Conservation (phyloP, 2,888 invertebrate species). For the Chalcis sispes region DNA sequence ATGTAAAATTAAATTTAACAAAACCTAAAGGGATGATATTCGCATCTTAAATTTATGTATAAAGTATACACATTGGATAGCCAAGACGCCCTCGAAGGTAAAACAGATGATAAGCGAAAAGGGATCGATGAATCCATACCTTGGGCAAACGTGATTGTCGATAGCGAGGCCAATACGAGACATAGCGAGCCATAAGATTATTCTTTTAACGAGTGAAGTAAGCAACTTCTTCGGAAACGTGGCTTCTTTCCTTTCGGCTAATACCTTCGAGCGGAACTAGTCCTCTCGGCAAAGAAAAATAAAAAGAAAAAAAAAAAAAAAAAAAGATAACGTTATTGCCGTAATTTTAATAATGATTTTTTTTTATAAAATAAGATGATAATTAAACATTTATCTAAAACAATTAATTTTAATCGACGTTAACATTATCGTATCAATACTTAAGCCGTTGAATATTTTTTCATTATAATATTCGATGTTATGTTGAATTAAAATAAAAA, state of each 20-base stretch:
- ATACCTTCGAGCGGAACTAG: slow-evolving; percentile 43
- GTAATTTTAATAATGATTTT: slow-evolving; percentile 1
- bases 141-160: slow-evolving; percentile 67
- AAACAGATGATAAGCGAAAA: not conserved
- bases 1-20: no score
- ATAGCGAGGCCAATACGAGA: slow-evolving; percentile 68
- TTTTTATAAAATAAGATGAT: not conserved
- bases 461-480: no score
- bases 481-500: no score
- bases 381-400: no score
- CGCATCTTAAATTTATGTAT: no score
- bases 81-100: not conserved
- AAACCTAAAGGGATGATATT: no score
- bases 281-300: no score
- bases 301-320: not conserved
- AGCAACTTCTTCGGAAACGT: slow-evolving; percentile 64
- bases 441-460: no score
- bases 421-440: no score
- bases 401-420: not conserved
- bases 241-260: slow-evolving; percentile 62
- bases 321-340: not conserved
- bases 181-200: not conserved
- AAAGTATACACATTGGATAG: no score
- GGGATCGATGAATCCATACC: not conserved
- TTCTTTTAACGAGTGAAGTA: slow-evolving; percentile 12